Evolutionary conservation across 2,113 vertebrate species (phyloP).

Genomic region (Varanus salvator): DNA sequence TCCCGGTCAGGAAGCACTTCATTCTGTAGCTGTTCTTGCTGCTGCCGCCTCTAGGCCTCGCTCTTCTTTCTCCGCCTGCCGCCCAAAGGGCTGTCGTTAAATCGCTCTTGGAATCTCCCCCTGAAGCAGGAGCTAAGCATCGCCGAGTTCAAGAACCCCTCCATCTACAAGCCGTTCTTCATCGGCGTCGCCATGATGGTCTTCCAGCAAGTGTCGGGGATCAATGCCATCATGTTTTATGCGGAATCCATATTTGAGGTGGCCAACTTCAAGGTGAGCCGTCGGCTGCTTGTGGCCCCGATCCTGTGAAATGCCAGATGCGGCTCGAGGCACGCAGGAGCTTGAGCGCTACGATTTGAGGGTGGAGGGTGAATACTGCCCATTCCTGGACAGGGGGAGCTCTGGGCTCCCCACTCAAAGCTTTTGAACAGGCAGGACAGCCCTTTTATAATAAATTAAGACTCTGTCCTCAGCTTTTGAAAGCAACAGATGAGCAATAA

Average conservation of each 20-base stretch:
- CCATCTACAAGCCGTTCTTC: constrained; percentile 88
- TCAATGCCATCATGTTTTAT: constrained; percentile 97
- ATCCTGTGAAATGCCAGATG: too few species aligned
- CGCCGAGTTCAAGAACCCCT: constrained; percentile 80
- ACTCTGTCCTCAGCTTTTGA: neutral
- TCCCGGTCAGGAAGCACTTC: too few species aligned
- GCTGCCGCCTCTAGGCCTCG: too few species aligned
- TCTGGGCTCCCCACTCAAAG: neutral
- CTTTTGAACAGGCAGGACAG: neutral
- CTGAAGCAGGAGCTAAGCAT: constrained; percentile 75
- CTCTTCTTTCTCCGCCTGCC: neutral
- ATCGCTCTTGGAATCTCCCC: neutral
- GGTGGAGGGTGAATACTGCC: too few species aligned
- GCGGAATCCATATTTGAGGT: constrained; percentile 90
- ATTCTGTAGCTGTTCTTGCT: neutral
- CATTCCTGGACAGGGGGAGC: too few species aligned
- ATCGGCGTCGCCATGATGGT: constrained; percentile 89
- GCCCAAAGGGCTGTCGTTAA: neutral
- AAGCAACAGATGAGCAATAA: neutral
- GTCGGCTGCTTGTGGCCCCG: neutral
- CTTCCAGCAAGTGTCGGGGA: constrained; percentile 92
- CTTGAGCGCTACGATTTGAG: too few species aligned
- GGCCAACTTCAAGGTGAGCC: constrained; percentile 86
- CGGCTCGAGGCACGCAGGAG: neutral
- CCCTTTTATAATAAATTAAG: neutral